Evolutionary conservation across 2,888 invertebrate genomes (phyloP), one percentile per base, ranked within the genome.

Genomic region (Cryptus viduatorius): DNA sequence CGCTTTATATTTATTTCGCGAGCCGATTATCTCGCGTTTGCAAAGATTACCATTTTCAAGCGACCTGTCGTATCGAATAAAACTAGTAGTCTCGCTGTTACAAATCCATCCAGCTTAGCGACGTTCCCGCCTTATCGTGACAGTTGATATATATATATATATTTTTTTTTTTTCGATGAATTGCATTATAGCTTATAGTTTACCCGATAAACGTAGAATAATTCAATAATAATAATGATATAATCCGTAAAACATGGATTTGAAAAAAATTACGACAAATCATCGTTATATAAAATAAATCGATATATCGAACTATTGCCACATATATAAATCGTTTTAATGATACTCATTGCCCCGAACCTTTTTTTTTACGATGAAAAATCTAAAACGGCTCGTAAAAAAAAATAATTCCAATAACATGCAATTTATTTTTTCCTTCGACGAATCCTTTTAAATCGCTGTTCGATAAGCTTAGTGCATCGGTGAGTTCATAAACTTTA

Each of bases 11-110:
- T 46, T 48, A 44, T 61, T 16, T 44, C 14, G 24, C 4, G 61
- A 61, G 16, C 8, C 73, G 73, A 73, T 73, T 73, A 61, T 73
- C 73, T 73, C 73, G 73, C 44, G 46, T 73, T 61, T 61, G 24
- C 31, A 4, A 31, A 31, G 48, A 61, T 61, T 61, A 73, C 42
- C 50, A 4, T 24, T 37, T 56, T 56, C 24, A 24, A 72, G 29
- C 29, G 61, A 44, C 7, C 61, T 14, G 31, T 14, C 8, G 7
- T 29, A 46, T 73, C 44, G 29, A n/a, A 31, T n/a, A 10, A 46
- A 56, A 12, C 56, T 12, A 56, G 44, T 46, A 72, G 44, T 29
- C 24, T n/a, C 42, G 72, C 3, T 8, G 4, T 37, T 46, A 5
- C 16, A 46, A 61, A 73, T 61, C 59, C n/a, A n/a, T 29, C 42